Conservation (phyloP, 2,888 invertebrate genomes). For the Torymus texanus region DNA sequence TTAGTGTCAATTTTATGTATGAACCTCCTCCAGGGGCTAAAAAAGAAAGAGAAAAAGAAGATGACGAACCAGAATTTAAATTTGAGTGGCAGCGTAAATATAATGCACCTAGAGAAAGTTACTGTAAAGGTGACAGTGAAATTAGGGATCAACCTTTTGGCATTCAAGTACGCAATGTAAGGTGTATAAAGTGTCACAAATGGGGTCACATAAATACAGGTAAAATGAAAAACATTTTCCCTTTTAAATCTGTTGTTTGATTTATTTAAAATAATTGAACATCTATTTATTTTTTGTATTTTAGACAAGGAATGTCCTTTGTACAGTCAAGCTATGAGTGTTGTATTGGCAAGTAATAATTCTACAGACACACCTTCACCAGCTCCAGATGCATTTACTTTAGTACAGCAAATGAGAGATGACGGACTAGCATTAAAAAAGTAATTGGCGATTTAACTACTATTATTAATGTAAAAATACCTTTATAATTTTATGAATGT, state of each 20-base stretch:
- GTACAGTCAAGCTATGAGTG: conserved; percentile 89
- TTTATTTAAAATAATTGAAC: conserved; percentile 18
- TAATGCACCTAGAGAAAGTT: conserved; percentile 98
- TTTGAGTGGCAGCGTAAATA: conserved; percentile 99
- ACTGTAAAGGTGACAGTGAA: conserved; percentile 97
- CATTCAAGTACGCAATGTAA: conserved; percentile 96
- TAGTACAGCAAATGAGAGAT: conserved; percentile 94
- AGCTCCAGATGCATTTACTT: conserved; percentile 82
- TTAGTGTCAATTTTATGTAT: conserved; percentile 99
- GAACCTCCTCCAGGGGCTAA: conserved; percentile 98
- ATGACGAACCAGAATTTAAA: conserved; percentile 97
- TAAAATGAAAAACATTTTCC: conserved; percentile 63
- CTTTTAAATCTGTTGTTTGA: conserved; percentile 18
- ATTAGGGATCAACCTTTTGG: conserved; percentile 99
- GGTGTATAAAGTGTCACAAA: conserved; percentile 99
- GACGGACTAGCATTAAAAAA: conserved; percentile 93
- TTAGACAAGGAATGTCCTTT: conserved; percentile 96
- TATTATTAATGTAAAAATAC: too few relatives aligned
- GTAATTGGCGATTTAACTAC: conserved; percentile 67
- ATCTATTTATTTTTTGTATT: conserved; percentile 53
- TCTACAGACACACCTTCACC: conserved; percentile 78
- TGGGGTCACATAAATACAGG: conserved; percentile 99
- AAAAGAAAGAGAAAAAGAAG: conserved; percentile 92
- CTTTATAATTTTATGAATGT: too few relatives aligned
- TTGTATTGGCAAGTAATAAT: conserved; percentile 80